Evolutionary conservation across 2,888 invertebrate species (phyloP), one percentile per base, ranked within the genome.

Genomic region (Eupithecia dodoneata): DNA sequence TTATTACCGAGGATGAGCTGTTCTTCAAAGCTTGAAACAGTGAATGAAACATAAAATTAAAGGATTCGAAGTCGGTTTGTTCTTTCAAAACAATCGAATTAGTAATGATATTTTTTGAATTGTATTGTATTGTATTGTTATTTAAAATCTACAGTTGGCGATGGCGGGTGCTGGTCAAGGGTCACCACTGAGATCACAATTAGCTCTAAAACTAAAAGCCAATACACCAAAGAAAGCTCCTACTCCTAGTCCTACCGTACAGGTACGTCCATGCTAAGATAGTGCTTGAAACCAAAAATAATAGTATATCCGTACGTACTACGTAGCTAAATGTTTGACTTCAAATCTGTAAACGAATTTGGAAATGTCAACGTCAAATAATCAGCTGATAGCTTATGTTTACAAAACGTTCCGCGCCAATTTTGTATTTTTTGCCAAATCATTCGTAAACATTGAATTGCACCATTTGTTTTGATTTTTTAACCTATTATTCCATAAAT

Each of bases 111-210:
- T n/a, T n/a, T n/a, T n/a, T n/a, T n/a, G n/a, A n/a, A n/a, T n/a
- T n/a, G n/a, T n/a, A n/a, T n/a, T n/a, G n/a, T n/a, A n/a, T n/a
- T n/a, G n/a, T n/a, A n/a, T n/a, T n/a, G 30, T 30, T 30, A 30
- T 30, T 30, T 30, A 30, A 30, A 30, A 30, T 30, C 30, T 30
- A 30, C 30, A 95, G 95, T 85, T 94, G 76, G 87, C 92, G 75
- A 92, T 95, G 90, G 92, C 96, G 18, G 95, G 95, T 86, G 96
- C 96, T 78, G 97, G 97, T 55, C 97, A 97, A 88, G 97, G 97
- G 47, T 97, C 97, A 15, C 97, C 97, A 4, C 93, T 97, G 75
- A 95, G 97, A 84, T 97, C 96, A 75, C 97, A 96, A 89, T 92
- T 97, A 84, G 97, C 96, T 74, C 92, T 97, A 83, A 97, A 97